Evolutionary conservation across 2,113 vertebrate species (phyloP).

Genomic region (Actenoides lindsayi): DNA sequence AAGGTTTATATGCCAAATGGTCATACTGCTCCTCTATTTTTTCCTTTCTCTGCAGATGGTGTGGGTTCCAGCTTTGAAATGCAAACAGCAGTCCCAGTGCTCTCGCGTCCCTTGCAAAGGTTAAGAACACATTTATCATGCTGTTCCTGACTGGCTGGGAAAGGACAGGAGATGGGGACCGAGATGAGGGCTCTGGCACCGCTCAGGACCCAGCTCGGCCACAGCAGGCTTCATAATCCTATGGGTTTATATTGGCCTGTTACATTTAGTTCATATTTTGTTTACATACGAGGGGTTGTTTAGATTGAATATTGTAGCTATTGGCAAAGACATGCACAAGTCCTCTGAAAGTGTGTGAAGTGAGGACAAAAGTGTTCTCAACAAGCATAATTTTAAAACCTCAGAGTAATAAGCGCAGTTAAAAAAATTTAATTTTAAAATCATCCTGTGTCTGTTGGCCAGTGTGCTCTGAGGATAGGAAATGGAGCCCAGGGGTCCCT

Average conservation of each 20-base stretch:
- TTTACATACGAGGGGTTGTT: not conserved
- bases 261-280: not conserved
- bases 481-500: not conserved
- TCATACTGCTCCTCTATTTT: not conserved
- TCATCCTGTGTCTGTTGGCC: rapidly evolving
- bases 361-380: not conserved
- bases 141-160: not conserved
- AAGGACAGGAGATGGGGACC: not conserved
- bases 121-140: not conserved
- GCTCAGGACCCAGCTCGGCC: not conserved
- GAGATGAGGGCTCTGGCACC: not conserved
- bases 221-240: not conserved
- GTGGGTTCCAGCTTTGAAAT: not conserved
- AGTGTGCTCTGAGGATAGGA: not conserved
- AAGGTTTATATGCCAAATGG: not conserved
- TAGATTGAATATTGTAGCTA: not conserved
- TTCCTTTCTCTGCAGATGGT: not conserved
- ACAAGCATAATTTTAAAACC: not conserved
- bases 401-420: not conserved
- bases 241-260: not conserved
- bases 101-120: not conserved
- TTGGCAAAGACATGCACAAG: not conserved
- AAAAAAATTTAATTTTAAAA: not conserved
- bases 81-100: not conserved
- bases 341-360: not conserved